A percentile compares a stretch with the other conserved stretches of the same genome.
These are phyloP conservation scores for Aurelia coerulea DNA, from an alignment of 30 jellyfish, hydroid and myxozoan species.

Conservation along the genomic window DNA sequence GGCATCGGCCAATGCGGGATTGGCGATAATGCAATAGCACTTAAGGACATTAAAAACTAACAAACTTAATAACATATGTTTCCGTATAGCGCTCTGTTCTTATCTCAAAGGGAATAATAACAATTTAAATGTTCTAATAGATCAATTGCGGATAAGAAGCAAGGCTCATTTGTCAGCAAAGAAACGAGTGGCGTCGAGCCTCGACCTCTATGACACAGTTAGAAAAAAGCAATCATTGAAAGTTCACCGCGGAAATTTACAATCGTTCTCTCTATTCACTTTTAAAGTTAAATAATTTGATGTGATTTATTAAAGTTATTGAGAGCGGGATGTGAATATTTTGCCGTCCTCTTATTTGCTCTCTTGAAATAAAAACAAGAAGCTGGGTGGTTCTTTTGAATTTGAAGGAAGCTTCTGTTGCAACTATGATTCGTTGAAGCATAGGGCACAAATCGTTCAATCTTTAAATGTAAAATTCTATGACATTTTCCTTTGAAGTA, in stretches of 20 bases:
- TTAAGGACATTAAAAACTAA: conserved; percentile 37
- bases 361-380: conserved; percentile 10
- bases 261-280: conserved; percentile 6
- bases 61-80: conserved; percentile 57
- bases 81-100: conserved; percentile 45
- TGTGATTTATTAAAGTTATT: conserved; percentile 64
- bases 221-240: conserved; percentile 56
- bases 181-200: conserved; percentile 69
- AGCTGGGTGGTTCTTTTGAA: conserved; percentile 24
- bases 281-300: conserved; percentile 37
- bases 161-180: conserved; percentile 27
- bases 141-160: conserved; percentile 42
- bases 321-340: conserved; percentile 37
- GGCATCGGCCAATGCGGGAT: conserved; percentile 16
- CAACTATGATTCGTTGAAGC: too few species aligned
- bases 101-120: conserved; percentile 59
- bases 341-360: not conserved
- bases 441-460: too few species aligned
- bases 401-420: too few species aligned
- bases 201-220: conserved; percentile 49
- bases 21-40: not conserved
- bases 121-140: conserved; percentile 57
- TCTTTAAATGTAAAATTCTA: too few species aligned
- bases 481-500: too few species aligned
- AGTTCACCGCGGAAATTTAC: conserved; percentile 62